Evolutionary conservation across 1,140 invertebrate genomes (phyloP), one percentile per base, ranked within the genome.

Genomic region (Portunus trituberculatus): DNA sequence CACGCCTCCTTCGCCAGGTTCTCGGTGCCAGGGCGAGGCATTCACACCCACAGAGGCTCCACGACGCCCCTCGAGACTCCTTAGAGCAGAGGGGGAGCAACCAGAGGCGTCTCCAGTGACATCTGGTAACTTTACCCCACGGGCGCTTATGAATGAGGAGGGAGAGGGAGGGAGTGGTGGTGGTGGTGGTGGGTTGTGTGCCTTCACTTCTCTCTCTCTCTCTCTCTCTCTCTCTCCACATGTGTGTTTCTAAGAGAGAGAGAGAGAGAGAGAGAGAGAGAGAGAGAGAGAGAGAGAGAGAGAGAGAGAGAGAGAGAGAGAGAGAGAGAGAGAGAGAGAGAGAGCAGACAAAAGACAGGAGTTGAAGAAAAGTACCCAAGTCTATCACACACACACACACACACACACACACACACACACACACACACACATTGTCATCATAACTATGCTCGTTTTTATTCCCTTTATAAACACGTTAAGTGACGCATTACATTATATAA

Each of bases 141-240:
- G 67, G 67, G 67, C 67, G 67, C 67, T 76, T 76, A 76, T 76
- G 67, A 76, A 76, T n/a, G 67, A 76, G 67, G 67, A 7, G n/a
- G 52, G 67, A 76, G n/a, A 7, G 67, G n/a, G 67, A 20, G 20
- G n/a, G 20, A 20, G 52, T 20, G 52, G 52, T 59, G 52, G 52
- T 59, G 52, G 52, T 59, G 67, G 67, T 76, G 52, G 52, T 76
- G 67, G 16, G 67, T n/a, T 76, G 67, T 76, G 67, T 76, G 67
- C 67, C 67, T 76, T 76, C 67, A 76, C 67, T n/a, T 76, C 67
- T 76, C 67, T n/a, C 67, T 76, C 67, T n/a, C 67, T 76, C 25
- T 76, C 6, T 20, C 20, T 20, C 6, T n/a, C n/a, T 2, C 20
- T n/a, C 8, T 76, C 67, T 76, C n/a, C n/a, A n/a, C n/a, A 20